phyloP scores from a whole-genome alignment of 2,888 invertebrate genomes.

The Xanthia icteritia region DNA sequence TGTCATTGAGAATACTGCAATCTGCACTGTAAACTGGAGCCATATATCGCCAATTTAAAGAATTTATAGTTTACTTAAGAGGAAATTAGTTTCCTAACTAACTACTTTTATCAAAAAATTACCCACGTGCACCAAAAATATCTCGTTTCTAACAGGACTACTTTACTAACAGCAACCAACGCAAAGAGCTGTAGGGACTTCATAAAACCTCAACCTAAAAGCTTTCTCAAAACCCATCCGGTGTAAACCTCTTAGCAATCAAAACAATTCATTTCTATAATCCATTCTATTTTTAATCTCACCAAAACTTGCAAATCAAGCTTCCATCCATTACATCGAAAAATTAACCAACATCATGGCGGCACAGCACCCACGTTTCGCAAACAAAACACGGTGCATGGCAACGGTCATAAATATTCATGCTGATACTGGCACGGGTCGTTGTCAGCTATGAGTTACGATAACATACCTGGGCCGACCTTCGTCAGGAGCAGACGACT shows the following conservation, averaged over 20 bases:
- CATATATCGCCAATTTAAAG: conserved; percentile 14
- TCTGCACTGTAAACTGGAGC: conserved; percentile 30
- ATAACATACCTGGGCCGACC: conserved; percentile 75
- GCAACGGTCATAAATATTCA: conserved; percentile 62
- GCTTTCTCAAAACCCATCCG: not conserved
- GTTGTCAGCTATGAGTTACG: conserved; percentile 61
- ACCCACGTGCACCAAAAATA: not conserved
- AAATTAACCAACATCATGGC: conserved; percentile 34
- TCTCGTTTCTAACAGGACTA: not conserved
- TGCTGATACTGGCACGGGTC: conserved; percentile 62
- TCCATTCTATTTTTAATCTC: conserved; percentile 23
- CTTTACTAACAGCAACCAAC: not conserved
- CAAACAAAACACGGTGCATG: conserved; percentile 57
- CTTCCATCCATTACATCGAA: conserved; percentile 27
- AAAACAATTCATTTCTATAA: not conserved
- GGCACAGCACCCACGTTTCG: conserved; percentile 39
- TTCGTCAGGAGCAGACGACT: conserved; percentile 59
- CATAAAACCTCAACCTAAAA: not conserved
- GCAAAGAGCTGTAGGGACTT: not conserved
- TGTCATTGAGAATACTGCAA: conserved; percentile 70
- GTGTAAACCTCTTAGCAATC: not conserved
- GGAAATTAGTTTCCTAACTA: not conserved
- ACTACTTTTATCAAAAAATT: not conserved
- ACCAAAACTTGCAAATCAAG: conserved; percentile 27
- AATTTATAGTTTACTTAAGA: not conserved